These are phyloP conservation scores for Acleris emargana DNA, from an alignment of 2,888 invertebrate genomes.

Conservation along the genomic window DNA sequence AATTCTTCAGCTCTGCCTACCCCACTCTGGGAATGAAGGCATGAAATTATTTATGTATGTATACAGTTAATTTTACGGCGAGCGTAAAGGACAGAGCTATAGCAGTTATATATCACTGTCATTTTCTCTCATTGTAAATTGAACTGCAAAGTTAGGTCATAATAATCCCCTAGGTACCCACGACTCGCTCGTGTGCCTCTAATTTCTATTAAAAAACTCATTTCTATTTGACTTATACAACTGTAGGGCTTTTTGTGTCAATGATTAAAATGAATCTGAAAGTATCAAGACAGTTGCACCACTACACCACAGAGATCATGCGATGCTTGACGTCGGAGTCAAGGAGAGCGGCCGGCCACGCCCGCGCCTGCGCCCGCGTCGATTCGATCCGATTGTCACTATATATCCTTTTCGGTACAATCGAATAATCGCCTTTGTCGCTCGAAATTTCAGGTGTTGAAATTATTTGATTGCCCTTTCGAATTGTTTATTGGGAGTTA, in stretches of 20 bases:
- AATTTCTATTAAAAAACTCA: too few relatives aligned
- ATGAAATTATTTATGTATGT: too few relatives aligned
- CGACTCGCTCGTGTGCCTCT: too few relatives aligned
- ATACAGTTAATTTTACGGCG: too few relatives aligned
- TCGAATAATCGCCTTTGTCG: constrained; percentile 28
- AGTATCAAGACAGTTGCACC: constrained; percentile 54
- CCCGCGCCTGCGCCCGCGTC: constrained; percentile 58
- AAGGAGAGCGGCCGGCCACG: constrained; percentile 84
- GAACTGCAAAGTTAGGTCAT: too few relatives aligned
- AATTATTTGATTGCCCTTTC: constrained; percentile 26
- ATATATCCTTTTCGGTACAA: constrained; percentile 35
- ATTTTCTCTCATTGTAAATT: too few relatives aligned
- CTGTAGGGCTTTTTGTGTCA: not conserved
- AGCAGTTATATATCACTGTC: too few relatives aligned
- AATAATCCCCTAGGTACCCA: too few relatives aligned
- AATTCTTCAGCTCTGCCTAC: too few relatives aligned
- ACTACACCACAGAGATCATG: constrained; percentile 72
- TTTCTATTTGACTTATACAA: too few relatives aligned
- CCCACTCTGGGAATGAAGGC: too few relatives aligned
- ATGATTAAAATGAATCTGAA: constrained; percentile 1
- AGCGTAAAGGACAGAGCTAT: too few relatives aligned
- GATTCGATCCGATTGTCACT: constrained; percentile 34
- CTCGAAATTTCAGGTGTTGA: constrained; percentile 33
- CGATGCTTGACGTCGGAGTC: constrained; percentile 82
- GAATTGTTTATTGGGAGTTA: constrained; percentile 7